Conservation (phyloP, 2,797 vertebrate species). For the Rachycentron canadum region DNA sequence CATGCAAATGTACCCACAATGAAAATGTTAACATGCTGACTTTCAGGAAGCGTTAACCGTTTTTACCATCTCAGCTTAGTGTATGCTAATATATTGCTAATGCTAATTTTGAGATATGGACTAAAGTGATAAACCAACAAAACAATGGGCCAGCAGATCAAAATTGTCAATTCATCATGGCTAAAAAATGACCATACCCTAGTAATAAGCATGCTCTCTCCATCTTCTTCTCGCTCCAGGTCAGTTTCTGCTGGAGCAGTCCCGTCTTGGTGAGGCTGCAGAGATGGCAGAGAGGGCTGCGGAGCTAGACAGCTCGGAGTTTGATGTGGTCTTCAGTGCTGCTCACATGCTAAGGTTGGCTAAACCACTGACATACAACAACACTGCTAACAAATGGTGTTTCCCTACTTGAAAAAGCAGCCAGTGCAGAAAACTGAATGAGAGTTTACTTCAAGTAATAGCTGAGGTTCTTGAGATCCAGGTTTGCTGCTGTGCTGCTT, state of each 20-base stretch:
- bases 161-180: no score
- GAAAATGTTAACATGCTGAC: accelerated
- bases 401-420: conserved; percentile 5
- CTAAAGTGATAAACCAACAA: no score
- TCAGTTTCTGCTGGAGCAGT: conserved; percentile 96
- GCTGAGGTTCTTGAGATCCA: conserved; percentile 11
- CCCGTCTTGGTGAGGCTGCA: conserved; percentile 92
- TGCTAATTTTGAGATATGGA: no score
- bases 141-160: background rate
- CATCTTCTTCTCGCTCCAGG: conserved; percentile 81
- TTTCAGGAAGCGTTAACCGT: background rate
- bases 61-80: no score
- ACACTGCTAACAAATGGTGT: background rate
- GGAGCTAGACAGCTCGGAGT: conserved; percentile 91
- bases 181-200: background rate
- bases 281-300: conserved; percentile 96
- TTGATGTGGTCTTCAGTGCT: conserved; percentile 98
- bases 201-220: background rate
- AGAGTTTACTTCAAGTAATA: conserved; percentile 6
- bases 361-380: background rate
- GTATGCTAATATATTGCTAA: no score
- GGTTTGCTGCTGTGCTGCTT: conserved; percentile 17
- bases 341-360: conserved; percentile 97
- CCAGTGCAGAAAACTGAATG: conserved; percentile 2
- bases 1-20: background rate